Evolutionary conservation across 2,113 vertebrate species (phyloP).

Genomic region (Monarcha castaneiventris): DNA sequence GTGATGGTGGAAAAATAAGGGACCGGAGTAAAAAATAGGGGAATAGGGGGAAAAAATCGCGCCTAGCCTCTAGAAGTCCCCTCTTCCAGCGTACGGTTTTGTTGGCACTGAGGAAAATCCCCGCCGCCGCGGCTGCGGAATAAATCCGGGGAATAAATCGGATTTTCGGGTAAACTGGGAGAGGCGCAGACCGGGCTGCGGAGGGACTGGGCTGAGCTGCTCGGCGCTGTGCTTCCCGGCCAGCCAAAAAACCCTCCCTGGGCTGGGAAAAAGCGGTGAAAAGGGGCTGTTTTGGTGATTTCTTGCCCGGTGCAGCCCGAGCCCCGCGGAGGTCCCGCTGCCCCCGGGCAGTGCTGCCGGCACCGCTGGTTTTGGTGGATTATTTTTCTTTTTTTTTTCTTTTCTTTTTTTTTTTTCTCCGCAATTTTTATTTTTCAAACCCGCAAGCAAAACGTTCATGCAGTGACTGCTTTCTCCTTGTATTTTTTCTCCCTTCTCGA

Average conservation of each 20-base stretch:
- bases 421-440: background rate
- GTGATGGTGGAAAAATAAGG: background rate
- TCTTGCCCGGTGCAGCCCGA: background rate
- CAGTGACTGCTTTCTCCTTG: background rate
- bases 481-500: rapidly evolving
- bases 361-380: rapidly evolving
- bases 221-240: background rate
- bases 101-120: background rate
- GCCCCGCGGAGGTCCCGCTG: background rate
- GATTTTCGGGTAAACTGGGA: background rate
- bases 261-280: background rate
- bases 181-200: background rate
- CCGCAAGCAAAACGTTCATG: background rate
- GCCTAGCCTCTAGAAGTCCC: background rate
- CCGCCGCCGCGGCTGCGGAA: background rate
- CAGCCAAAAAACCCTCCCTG: rapidly evolving
- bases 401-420: rapidly evolving
- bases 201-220: background rate
- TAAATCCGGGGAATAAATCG: background rate
- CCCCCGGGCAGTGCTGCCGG: background rate
- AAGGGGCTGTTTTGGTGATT: background rate
- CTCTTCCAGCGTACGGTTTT: background rate
- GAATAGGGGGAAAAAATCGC: background rate
- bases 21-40: background rate
- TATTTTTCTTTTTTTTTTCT: rapidly evolving